Percentiles rank a stretch among this genome's conserved stretches.
Evolutionary conservation across 53 echinoderm and acorn worm genomes (phyloP).

Genomic region (Actinopyga echinites): DNA sequence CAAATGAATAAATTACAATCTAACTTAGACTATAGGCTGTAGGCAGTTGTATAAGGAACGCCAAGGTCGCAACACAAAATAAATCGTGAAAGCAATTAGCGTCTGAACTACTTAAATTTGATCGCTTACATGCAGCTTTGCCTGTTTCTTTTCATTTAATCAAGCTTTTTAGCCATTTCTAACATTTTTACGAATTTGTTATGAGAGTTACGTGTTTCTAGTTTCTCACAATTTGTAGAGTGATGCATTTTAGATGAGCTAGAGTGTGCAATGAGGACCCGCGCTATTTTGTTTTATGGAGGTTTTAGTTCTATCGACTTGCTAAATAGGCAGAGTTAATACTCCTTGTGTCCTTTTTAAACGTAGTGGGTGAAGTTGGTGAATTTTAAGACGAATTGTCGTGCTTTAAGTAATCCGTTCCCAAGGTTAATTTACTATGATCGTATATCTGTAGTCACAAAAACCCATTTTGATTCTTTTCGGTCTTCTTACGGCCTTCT

Average conservation of each 20-base stretch:
- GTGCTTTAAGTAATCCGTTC: no score
- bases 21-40: not conserved
- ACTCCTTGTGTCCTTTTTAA: no score
- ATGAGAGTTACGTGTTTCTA: constrained; percentile 23
- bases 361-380: no score
- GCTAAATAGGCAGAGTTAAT: no score
- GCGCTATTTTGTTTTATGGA: no score
- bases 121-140: constrained; percentile 35
- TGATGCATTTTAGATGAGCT: constrained; percentile 29
- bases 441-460: no score
- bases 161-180: constrained; percentile 42
- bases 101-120: constrained; percentile 28
- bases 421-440: no score
- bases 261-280: no score
- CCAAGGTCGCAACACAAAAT: constrained; percentile 30
- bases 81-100: constrained; percentile 40
- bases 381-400: no score
- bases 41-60: not conserved
- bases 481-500: no score
- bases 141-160: constrained; percentile 27
- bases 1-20: constrained; percentile 44
- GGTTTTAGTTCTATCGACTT: no score
- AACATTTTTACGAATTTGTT: not conserved
- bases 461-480: no score
- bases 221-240: constrained; percentile 5